Base-by-base conservation (phyloP, 2,797 vertebrate genomes). In the Hemibagrus guttatus region DNA sequence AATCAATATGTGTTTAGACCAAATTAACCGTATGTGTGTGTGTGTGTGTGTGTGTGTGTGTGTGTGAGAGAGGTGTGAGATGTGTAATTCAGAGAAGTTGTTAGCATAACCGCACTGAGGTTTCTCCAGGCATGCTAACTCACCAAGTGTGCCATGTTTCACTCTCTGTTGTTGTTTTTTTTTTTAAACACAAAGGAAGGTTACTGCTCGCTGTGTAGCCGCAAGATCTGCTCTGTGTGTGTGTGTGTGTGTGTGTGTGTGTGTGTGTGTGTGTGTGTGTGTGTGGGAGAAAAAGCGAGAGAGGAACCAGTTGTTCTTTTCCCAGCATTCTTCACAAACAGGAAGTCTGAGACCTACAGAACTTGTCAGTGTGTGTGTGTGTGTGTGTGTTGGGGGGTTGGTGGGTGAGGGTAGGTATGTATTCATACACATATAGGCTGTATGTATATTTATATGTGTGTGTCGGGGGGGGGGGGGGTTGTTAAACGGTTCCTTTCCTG, bases 291-390 rank as follows among this genome's bases (percentile, higher is more conserved):
- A 21, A n/a, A 68, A 86, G 58, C 58, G 69, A 88, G 86, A 89
- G 86, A 87, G 86, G 89, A 90, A 90, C 89, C 81, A 71, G 28
- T 74, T 81, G 52, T 81, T 13, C 69, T 90, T 87, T 90, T 89
- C 84, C 87, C 84, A 89, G 86, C 83, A 89, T 84, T 78, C 88
- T 79, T 83, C 59, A 89, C 83, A 89, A 82, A 90, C 87, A 83
- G 88, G 88, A 90, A 87, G 88, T 86, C 81, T 80, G 82, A 90
- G 64, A 81, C 56, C 69, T 66, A 46, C 64, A 87, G 88, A 87
- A n/a, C 46, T 81, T 39, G 35, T 31, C 31, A 49, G 58, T 52
- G 4, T 75, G 35, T 26, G 58, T 87, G 12, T 89, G 68, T 56
- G 54, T 56, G 69, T 78, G 49, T 64, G 49, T 16, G 23, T 75